phyloP scores from a whole-genome alignment of 1,140 invertebrate genomes.

The Platyscapa corneri region DNA sequence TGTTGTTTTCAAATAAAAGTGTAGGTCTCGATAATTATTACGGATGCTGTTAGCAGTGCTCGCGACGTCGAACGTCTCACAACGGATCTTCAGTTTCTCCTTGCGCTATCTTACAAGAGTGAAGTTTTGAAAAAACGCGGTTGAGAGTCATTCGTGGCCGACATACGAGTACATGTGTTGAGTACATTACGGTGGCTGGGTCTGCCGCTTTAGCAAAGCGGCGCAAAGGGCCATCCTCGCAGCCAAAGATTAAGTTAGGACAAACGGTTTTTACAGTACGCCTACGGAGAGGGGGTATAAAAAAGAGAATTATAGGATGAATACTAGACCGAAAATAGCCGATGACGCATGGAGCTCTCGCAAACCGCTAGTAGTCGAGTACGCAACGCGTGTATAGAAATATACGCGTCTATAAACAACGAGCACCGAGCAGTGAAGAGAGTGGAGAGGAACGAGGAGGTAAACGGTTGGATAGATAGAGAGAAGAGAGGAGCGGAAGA shows the following conservation, averaged over 20 bases:
- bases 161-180: not conserved
- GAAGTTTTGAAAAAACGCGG: not conserved
- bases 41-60: not conserved
- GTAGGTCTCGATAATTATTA: no score
- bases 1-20: no score
- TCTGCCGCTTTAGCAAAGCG: not conserved
- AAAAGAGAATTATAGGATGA: slow-evolving; percentile 55
- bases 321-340: slow-evolving; percentile 65
- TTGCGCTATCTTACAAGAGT: not conserved
- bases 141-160: not conserved
- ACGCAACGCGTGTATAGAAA: slow-evolving; percentile 49
- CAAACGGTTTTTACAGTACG: not conserved
- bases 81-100: not conserved
- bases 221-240: not conserved
- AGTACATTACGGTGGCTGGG: not conserved
- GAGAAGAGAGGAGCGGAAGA: not conserved
- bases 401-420: not conserved
- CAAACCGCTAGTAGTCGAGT: slow-evolving; percentile 56
- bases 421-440: not conserved
- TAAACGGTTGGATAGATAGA: not conserved
- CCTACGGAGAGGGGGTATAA: not conserved
- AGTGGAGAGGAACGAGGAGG: not conserved
- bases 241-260: not conserved
- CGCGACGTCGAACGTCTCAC: not conserved
- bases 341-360: slow-evolving; percentile 63